Evolutionary conservation across 2,797 vertebrate species (phyloP).

Genomic region (Pangasius larnaudii): DNA sequence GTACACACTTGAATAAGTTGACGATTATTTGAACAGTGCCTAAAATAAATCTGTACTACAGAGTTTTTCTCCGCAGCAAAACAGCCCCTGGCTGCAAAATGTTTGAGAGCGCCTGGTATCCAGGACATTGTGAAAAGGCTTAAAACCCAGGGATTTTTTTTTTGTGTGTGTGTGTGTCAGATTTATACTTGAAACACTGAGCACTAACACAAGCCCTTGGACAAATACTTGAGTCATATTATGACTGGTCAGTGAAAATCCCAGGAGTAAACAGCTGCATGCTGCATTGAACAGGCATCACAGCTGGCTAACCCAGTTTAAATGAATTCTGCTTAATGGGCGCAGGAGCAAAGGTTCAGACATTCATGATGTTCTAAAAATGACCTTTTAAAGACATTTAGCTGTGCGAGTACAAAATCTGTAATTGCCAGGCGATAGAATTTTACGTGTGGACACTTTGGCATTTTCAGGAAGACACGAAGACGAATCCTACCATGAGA

Average conservation of each 20-base stretch:
- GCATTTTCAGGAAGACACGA: constrained; percentile 43
- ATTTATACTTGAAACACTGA: neutral
- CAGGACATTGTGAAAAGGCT: neutral
- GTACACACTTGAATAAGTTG: neutral
- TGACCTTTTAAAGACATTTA: constrained; percentile 65
- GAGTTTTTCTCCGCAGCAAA: neutral
- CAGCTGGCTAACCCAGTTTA: constrained; percentile 69
- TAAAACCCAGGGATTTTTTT: neutral
- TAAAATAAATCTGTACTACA: neutral
- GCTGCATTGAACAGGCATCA: constrained; percentile 62
- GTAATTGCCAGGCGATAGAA: constrained; percentile 61
- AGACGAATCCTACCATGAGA: constrained; percentile 46
- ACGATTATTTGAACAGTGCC: neutral
- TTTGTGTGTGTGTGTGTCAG: no score
- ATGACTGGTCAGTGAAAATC: constrained; percentile 4
- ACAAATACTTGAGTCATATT: constrained; percentile 29
- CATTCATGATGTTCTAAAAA: constrained; percentile 57
- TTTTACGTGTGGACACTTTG: constrained; percentile 52
- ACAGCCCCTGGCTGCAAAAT: neutral
- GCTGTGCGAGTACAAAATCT: constrained; percentile 57
- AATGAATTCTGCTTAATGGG: constrained; percentile 74
- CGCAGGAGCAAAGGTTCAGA: constrained; percentile 64
- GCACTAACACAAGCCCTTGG: neutral
- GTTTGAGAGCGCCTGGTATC: no score
- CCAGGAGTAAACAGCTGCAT: constrained; percentile 29